Evolutionary conservation across 2,888 invertebrate genomes (phyloP), one percentile per base, ranked within the genome.

Genomic region (Ectemnius continuus): DNA sequence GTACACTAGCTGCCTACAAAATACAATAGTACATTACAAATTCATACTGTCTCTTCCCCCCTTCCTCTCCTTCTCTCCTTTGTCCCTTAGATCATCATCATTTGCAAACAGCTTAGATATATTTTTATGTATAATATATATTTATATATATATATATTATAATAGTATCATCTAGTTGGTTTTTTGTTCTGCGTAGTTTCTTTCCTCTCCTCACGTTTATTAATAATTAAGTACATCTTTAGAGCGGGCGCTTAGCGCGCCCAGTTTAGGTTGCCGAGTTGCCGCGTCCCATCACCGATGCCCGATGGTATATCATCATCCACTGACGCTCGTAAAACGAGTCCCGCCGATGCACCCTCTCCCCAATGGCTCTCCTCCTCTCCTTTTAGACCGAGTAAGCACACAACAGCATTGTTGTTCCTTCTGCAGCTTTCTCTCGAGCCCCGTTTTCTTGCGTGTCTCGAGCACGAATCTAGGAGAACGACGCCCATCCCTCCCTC

Each of bases 221-320:
- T 83, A 79, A 77, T 83, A 85, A 79, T 88, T 88, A 89, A 89
- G 89, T 89, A 89, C 88, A 87, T 83, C 81, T 83, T 83, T 84
- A 76, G 80, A 80, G 78, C 82, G 73, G 81, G 80, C 81, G 85
- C 52, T 14, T 75, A 45, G 70, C 67, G 78, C 83, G 84, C 84
- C 78, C 75, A 79, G 73, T 76, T 79, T 76, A 74, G 76, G 81
- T 73, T 76, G 68, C 60, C 82, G 76, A 76, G 78, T 79, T 75
- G 66, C 72, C 74, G 62, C 73, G 62, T 75, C 61, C 62, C 16
- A 14, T 52, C 16, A 52, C 52, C 16, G 16, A 14, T 52, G 52
- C 52, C 52, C 14, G 52, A 52, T 52, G 14, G 52, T 16, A 5
- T 28, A 36, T 36, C 36, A 36, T 36, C 36, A 52, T 14, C 6